Conservation (phyloP, 2,888 invertebrate genomes). For the Spicauda simplicius region DNA sequence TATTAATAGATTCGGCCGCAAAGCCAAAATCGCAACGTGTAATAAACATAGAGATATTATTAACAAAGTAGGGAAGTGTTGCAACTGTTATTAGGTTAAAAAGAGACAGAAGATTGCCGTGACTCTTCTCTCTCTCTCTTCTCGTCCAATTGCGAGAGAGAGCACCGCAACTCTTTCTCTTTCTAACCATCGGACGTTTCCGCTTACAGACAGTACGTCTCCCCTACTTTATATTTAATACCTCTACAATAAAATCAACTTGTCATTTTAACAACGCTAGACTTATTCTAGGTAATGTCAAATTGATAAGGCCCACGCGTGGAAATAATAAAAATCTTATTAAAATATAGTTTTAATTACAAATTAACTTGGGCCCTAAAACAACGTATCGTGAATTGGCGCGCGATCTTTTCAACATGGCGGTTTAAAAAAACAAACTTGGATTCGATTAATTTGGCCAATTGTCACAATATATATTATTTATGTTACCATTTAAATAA, state of each 20-base stretch:
- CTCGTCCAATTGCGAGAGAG: too few species aligned
- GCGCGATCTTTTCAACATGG: slow-evolving; percentile 36
- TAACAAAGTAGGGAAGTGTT: too few species aligned
- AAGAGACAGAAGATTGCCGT: too few species aligned
- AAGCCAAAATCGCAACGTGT: slow-evolving; percentile 26
- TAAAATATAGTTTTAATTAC: slow-evolving; percentile 38
- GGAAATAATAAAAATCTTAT: slow-evolving; percentile 42
- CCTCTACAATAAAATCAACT: too few species aligned
- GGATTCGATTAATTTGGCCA: slow-evolving; percentile 9
- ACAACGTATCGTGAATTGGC: slow-evolving; percentile 21
- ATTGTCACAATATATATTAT: slow-evolving; percentile 13
- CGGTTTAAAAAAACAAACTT: slow-evolving; percentile 7
- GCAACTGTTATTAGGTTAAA: too few species aligned
- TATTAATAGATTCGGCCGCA: slow-evolving; percentile 38
- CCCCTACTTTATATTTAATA: too few species aligned
- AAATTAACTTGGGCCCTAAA: slow-evolving; percentile 41
- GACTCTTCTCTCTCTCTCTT: too few species aligned
- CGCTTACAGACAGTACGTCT: too few species aligned
- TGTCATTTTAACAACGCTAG: slow-evolving; percentile 82
- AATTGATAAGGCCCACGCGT: slow-evolving; percentile 61
- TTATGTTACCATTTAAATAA: slow-evolving; percentile 28
- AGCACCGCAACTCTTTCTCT: too few species aligned
- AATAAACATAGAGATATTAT: too few species aligned
- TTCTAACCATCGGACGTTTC: too few species aligned
- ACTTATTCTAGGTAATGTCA: slow-evolving; percentile 80